Conservation (phyloP, 35 echinoderm and acorn worm species). For the Acanthaster planci region DNA sequence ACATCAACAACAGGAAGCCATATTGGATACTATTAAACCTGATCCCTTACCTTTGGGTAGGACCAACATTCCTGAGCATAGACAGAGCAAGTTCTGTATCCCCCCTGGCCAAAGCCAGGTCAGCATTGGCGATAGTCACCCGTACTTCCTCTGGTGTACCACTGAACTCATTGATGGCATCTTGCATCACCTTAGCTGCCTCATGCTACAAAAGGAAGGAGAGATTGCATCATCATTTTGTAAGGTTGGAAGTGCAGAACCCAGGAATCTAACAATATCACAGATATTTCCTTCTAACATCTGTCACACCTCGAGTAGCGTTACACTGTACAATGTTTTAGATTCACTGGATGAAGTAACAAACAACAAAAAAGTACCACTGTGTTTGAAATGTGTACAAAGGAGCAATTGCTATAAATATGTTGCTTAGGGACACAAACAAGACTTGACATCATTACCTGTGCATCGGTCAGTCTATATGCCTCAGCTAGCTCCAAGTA, state of each 20-base stretch:
- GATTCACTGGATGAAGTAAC: too few species aligned
- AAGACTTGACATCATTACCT: slow-evolving; percentile 37
- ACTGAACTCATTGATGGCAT: slow-evolving; percentile 97
- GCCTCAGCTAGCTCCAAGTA: slow-evolving; percentile 96
- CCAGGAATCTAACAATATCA: too few species aligned
- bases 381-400: too few species aligned
- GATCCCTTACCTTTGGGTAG: slow-evolving; percentile 66
- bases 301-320: too few species aligned
- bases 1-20: too few species aligned
- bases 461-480: slow-evolving; percentile 67
- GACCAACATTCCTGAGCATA: slow-evolving; percentile 92
- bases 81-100: slow-evolving; percentile 89
- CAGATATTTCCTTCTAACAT: too few species aligned
- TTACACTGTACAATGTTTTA: too few species aligned
- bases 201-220: slow-evolving; percentile 80
- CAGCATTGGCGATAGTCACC: slow-evolving; percentile 94
- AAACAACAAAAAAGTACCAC: too few species aligned
- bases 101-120: slow-evolving; percentile 82
- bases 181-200: slow-evolving; percentile 98
- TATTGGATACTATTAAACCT: background rate
- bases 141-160: slow-evolving; percentile 95
- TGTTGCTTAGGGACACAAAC: too few species aligned
- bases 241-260: too few species aligned
- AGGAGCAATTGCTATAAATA: too few species aligned
- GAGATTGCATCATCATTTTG: too few species aligned